Base-by-base conservation (phyloP, 2,113 vertebrate species). In the Dolichallabes microphthalmus region DNA sequence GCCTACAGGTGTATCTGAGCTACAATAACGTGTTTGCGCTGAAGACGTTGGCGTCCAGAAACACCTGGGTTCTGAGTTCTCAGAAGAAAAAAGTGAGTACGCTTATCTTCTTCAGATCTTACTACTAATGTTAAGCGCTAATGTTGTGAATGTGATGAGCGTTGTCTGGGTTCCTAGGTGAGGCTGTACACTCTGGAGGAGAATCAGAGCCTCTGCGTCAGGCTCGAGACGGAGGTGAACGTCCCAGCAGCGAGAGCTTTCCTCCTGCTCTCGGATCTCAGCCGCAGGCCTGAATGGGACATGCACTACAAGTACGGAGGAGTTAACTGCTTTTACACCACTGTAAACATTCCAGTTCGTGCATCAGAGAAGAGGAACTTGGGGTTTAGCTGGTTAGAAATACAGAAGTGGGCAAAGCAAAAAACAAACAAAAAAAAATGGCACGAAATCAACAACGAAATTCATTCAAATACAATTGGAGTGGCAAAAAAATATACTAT, bases 11-110 rank as follows among this genome's bases (percentile, higher is more conserved):
- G 66, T 99, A 97, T 89, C 94, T 99, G 88, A 99, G 97, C 95
- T 99, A 96, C 88, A 98, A 98, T 92, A 99, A 99, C 0, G 95
- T 99, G 66, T 97, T 95, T 9, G 96, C 97, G 0, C 94, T 99
- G 89, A 98, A 97, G 94, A 96, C 92, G 64, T 90, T 99, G 0
- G 94, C 97, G 19, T 95, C 96, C 86, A 95, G 93, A 87, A 93
- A 94, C 0, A 93, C 94, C 92, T 99, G 98, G 98, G 89, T 82
- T 0, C 95, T 98, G 0, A 96, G 93, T 60, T 94, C 95, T 0
- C 96, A 97, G 89, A 95, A 93, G 87, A 93, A 94, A 20, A 92
- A 97, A 94, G 98, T 98, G 50, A 84, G 55, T 76, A 58, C 5
- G 17, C 10, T 25, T n/a, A 30, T 55, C 55, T 60, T 45, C 13